Conservation (phyloP, 2,797 vertebrate species). For the Anomalospiza imberbis region DNA sequence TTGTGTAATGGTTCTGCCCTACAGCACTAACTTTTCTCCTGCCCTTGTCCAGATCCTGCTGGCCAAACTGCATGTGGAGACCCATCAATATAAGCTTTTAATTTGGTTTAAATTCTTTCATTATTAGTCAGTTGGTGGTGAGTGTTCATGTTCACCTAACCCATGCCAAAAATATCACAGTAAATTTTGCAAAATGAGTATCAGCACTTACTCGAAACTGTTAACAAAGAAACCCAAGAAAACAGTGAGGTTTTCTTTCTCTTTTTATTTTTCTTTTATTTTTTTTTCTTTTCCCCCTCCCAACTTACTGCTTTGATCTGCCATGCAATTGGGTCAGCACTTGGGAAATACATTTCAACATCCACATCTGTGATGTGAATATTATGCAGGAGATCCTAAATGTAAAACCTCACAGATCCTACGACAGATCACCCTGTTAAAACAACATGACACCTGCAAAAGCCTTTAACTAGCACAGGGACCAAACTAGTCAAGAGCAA, state of each 20-base stretch:
- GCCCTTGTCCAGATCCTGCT: neutral
- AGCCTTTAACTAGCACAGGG: neutral
- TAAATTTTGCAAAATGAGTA: neutral
- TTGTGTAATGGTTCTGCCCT: neutral
- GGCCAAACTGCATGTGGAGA: neutral
- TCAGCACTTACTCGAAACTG: neutral
- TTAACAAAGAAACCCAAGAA: conserved; percentile 28
- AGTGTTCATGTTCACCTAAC: neutral
- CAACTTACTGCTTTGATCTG: conserved; percentile 40
- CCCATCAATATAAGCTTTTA: neutral
- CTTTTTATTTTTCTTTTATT: neutral
- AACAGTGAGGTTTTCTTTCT: neutral
- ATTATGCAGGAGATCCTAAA: neutral
- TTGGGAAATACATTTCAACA: conserved; percentile 57
- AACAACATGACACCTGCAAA: neutral
- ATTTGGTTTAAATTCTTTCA: neutral
- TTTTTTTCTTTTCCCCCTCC: neutral
- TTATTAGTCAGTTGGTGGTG: neutral
- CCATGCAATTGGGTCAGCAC: conserved; percentile 61
- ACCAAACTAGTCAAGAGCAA: neutral
- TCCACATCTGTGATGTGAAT: neutral
- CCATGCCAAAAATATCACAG: neutral
- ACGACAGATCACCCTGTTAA: neutral
- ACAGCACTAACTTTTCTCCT: neutral
- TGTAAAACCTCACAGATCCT: neutral